Conservation (phyloP, 1,140 invertebrate species). For the Aricia agestis region DNA sequence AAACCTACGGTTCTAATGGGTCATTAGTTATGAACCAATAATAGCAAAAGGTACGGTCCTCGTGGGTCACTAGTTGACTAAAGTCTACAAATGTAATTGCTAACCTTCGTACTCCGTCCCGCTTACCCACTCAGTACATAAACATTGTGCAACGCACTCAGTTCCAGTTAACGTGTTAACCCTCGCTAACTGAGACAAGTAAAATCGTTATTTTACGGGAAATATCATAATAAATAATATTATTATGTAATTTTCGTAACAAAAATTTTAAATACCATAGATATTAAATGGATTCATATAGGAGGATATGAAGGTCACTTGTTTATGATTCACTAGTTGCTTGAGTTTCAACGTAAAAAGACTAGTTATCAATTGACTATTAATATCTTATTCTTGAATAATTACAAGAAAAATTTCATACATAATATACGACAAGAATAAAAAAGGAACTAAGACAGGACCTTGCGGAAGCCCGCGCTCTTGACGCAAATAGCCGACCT, state of each 20-base stretch:
- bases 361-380: too few relatives aligned
- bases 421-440: background rate
- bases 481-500: slow-evolving; percentile 2
- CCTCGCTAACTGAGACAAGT: background rate
- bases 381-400: too few relatives aligned
- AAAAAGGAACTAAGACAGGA: slow-evolving; percentile 1
- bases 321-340: too few relatives aligned
- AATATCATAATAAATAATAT: too few relatives aligned
- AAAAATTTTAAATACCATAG: too few relatives aligned
- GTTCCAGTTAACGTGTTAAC: background rate
- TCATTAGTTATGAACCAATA: too few relatives aligned
- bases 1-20: too few relatives aligned
- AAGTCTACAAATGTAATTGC: background rate
- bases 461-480: background rate
- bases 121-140: background rate
- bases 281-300: too few relatives aligned
- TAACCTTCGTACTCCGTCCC: background rate
- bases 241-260: too few relatives aligned
- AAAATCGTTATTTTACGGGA: too few relatives aligned
- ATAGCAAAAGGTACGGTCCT: background rate
- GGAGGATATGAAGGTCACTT: too few relatives aligned
- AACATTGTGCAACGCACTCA: background rate
- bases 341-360: too few relatives aligned
- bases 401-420: background rate
- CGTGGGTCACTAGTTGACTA: background rate